Evolutionary conservation across 2,888 invertebrate genomes (phyloP).

Genomic region (Pristionchus japonicus): DNA sequence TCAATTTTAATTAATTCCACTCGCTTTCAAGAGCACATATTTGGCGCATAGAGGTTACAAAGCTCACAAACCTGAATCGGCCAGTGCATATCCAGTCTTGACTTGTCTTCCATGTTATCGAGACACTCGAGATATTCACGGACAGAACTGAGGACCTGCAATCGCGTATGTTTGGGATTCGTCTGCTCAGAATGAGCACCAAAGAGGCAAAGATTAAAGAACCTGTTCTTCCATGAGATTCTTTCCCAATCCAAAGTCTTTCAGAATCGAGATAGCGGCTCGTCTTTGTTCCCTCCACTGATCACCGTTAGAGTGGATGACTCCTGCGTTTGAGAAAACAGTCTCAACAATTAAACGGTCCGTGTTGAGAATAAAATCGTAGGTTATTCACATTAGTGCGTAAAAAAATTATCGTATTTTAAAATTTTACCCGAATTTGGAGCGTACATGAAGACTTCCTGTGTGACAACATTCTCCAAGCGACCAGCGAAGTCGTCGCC

Average conservation of each 20-base stretch:
- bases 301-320: conserved; percentile 1
- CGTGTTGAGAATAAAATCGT: no score
- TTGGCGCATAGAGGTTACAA: no score
- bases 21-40: no score
- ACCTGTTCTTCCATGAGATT: conserved; percentile 31
- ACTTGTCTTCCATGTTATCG: conserved; percentile 13
- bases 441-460: conserved; percentile 14
- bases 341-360: no score
- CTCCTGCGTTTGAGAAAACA: background rate
- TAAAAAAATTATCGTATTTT: no score
- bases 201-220: no score
- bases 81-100: background rate
- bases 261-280: background rate
- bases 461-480: background rate
- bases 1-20: no score
- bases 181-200: no score
- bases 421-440: conserved; percentile 23
- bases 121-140: conserved; percentile 5
- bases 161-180: no score
- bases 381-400: no score
- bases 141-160: conserved; percentile 23
- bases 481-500: conserved; percentile 25
- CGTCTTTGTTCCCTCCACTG: conserved; percentile 17
- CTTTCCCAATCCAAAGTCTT: conserved; percentile 28
- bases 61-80: conserved; percentile 17